Base-by-base conservation (phyloP, 1,140 invertebrate genomes). In the Drosophila miranda region DNA sequence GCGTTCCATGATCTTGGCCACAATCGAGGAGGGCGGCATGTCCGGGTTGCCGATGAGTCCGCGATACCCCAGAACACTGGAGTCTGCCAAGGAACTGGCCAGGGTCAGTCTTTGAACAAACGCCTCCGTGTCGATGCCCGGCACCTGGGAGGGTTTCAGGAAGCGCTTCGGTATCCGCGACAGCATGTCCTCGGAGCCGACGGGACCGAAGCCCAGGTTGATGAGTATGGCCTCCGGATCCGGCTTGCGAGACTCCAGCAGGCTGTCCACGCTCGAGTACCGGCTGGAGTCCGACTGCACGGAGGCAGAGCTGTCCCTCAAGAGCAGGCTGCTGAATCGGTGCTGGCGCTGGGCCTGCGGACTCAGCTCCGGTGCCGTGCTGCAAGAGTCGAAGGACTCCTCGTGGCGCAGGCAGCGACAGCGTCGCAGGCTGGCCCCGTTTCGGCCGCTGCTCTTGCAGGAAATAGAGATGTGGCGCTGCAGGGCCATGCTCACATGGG, bases 201-300 rank as follows among this genome's bases (percentile, higher is more conserved):
- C 86, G 5, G 93, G 92, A 1, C 93, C 94, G 83, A 95, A 94
- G 41, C 93, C 95, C 57, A 95, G 91, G 60, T 93, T 93, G 6
- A 95, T 83, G 13, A 95, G 89, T 59, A 95, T 93, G 30, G 94
- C 94, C 89, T 95, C 94, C 1, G 95, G 95, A 91, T 95, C 95
- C 0, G 94, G 93, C 61, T 92, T 93, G 48, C 95, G 91, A 0
- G 93, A 88, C 72, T 95, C 95, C 64, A 95, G 86, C 56, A 95
- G 83, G 63, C 94, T 95, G 86, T 95, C 95, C 13, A 95, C 94
- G 80, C 95, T 95, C 51, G 94, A 95, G 64, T 94, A 94, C 52
- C 94, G 93, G 74, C 94, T 95, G 28, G 93, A 94, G 73, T 95
- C 94, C 19, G 94, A 94, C 68, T 94, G 94, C 42, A 94, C 79